phyloP scores from a whole-genome alignment of 1,140 invertebrate genomes.

The Drosophila neocordata region DNA sequence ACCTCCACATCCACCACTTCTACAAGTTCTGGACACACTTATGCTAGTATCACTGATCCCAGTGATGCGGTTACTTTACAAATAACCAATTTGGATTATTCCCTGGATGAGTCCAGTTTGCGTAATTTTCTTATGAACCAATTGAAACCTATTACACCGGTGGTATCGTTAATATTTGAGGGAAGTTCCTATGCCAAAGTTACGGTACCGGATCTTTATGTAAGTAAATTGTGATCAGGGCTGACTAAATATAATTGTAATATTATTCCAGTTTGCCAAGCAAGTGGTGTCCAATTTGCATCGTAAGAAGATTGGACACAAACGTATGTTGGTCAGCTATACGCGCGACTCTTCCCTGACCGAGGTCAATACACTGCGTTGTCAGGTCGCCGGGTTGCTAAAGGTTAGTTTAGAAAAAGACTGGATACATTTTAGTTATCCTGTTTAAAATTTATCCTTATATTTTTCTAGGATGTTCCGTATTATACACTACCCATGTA shows the following conservation, averaged over 20 bases:
- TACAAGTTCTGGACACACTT: neutral
- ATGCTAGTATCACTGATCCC: constrained; percentile 34
- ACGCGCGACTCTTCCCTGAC: constrained; percentile 85
- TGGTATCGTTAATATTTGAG: constrained; percentile 76
- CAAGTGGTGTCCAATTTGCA: constrained; percentile 93
- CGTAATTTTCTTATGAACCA: constrained; percentile 73
- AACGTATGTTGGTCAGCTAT: constrained; percentile 91
- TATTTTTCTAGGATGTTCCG: constrained; percentile 86
- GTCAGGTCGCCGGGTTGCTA: constrained; percentile 86
- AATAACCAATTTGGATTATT: constrained; percentile 81
- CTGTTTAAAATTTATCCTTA: neutral
- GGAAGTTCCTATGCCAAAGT: constrained; percentile 78
- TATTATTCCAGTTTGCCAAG: constrained; percentile 85
- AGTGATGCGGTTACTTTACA: constrained; percentile 74
- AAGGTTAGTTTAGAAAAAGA: constrained; percentile 82
- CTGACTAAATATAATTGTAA: neutral
- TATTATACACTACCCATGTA: constrained; percentile 90
- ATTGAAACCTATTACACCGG: constrained; percentile 79
- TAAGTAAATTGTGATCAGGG: constrained; percentile 39
- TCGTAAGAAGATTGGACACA: constrained; percentile 91
- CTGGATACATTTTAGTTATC: no score
- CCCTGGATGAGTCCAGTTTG: constrained; percentile 72
- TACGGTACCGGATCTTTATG: constrained; percentile 79
- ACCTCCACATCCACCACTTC: neutral
- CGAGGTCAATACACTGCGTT: constrained; percentile 87